These are phyloP conservation scores for Manacus vitellinus DNA, from an alignment of 2,113 vertebrate genomes.

Conservation along the genomic window DNA sequence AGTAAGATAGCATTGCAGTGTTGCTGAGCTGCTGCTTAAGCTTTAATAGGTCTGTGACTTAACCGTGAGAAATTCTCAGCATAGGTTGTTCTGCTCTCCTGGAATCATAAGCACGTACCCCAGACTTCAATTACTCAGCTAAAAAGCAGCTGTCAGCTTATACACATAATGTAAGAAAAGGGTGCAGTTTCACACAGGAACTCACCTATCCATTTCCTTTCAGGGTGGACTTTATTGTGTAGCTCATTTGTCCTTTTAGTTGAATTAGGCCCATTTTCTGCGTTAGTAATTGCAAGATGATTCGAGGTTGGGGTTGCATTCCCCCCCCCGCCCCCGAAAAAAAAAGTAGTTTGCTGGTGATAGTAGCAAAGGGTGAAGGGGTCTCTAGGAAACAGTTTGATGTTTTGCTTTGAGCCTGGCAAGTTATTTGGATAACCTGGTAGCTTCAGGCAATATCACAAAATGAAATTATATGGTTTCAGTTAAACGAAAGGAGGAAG, in stretches of 20 bases:
- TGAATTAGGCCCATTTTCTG: background rate
- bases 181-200: background rate
- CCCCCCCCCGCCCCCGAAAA: background rate
- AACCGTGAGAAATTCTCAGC: background rate
- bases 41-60: background rate
- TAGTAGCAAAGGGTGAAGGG: background rate
- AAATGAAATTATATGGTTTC: background rate
- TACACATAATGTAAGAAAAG: background rate
- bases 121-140: background rate
- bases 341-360: background rate
- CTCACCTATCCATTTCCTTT: background rate
- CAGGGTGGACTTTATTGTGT: background rate
- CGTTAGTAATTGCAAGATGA: background rate
- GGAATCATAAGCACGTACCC: background rate
- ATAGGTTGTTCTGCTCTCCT: background rate
- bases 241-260: background rate
- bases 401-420: background rate
- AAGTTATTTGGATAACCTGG: background rate
- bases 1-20: background rate
- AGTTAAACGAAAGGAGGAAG: background rate
- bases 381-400: background rate
- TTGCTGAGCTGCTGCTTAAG: background rate
- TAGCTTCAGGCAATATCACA: background rate
- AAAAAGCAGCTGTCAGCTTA: background rate
- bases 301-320: background rate